Base-by-base conservation (phyloP, 64 coral and sea anemone genomes). In the Orbicella faveolata region DNA sequence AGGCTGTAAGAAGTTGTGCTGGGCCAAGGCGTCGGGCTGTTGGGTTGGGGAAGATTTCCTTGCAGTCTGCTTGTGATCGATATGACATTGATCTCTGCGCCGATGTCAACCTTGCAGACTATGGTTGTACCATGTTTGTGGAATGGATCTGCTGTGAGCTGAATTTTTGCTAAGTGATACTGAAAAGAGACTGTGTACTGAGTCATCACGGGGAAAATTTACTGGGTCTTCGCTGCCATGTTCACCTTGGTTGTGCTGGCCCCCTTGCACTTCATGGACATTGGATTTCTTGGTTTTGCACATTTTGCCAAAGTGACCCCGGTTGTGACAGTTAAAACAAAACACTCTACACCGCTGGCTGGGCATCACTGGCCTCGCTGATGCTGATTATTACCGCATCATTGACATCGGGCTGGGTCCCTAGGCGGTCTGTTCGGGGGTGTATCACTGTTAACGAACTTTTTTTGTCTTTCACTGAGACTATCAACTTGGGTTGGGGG, bases 41-140 rank as follows among this genome's bases (percentile, higher is more conserved):
- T 37, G 88, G 75, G 34, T 88, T 74, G 12, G 55, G 76, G 4
- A 76, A 57, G n/a, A 95, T 64, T 55, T 78, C 83, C 11, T 92
- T 15, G 83, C 78, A 84, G 36, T 79, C 94, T 52, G 89, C 48
- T 20, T 87, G 52, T 33, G 90, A n/a, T n/a, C n/a, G n/a, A 92
- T 0, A 92, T 89, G 1, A 92, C 79, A 75, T 92, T 95, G 13
- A 92, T 52, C 25, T 89, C 94, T 89, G 90, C 90, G 41, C 73
- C 87, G 26, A 80, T 92, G 76, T 96, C 94, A 75, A 89, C 89
- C 84, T 92, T 96, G 57, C 90, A 96, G 66, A 63, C 23, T 36
- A 91, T 62, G 54, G 78, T 57, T 23, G 68, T 91, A 33, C 77
- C 75, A 10, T 61, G 79, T 61, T 66, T 92, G 62, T 96, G 63